A percentile compares a stretch with the other conserved stretches of the same genome.
Evolutionary conservation across 1,140 invertebrate species (phyloP).

Genomic region (Listronotus bonariensis): DNA sequence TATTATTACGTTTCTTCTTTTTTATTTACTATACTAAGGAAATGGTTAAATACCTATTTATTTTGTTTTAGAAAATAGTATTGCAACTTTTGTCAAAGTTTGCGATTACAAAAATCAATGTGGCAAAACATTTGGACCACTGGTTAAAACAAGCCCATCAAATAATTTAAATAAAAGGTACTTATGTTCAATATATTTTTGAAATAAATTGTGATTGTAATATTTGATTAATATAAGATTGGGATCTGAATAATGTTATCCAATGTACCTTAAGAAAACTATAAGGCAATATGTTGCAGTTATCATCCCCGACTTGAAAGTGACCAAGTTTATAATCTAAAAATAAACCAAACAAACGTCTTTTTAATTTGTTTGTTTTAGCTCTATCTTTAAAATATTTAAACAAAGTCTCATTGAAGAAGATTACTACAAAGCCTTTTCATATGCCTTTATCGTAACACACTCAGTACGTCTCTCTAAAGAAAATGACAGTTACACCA

Average conservation of each 20-base stretch:
- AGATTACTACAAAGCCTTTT: conserved; percentile 29
- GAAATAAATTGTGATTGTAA: no score
- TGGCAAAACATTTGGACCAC: conserved; percentile 22
- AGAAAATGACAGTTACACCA: not conserved
- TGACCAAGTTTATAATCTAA: not conserved
- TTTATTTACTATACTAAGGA: no score
- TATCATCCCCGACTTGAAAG: no score
- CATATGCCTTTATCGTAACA: conserved; percentile 24
- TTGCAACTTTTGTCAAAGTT: conserved; percentile 31
- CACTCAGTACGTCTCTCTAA: conserved; percentile 11
- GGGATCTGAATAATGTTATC: no score
- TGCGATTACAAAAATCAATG: conserved; percentile 31
- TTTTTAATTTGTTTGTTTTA: conserved; percentile 8
- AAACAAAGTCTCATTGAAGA: conserved; percentile 13
- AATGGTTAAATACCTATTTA: no score
- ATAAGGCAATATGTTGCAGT: no score
- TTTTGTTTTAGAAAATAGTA: conserved; percentile 24
- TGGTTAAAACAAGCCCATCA: conserved; percentile 19
- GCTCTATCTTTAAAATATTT: conserved; percentile 7
- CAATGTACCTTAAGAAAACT: no score
- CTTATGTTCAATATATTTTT: no score
- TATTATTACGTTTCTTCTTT: no score
- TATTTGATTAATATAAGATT: no score
- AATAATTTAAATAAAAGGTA: conserved; percentile 15
- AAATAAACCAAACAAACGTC: not conserved